Evolutionary conservation across 2,113 vertebrate genomes (phyloP).

Genomic region (Aramus guarauna): DNA sequence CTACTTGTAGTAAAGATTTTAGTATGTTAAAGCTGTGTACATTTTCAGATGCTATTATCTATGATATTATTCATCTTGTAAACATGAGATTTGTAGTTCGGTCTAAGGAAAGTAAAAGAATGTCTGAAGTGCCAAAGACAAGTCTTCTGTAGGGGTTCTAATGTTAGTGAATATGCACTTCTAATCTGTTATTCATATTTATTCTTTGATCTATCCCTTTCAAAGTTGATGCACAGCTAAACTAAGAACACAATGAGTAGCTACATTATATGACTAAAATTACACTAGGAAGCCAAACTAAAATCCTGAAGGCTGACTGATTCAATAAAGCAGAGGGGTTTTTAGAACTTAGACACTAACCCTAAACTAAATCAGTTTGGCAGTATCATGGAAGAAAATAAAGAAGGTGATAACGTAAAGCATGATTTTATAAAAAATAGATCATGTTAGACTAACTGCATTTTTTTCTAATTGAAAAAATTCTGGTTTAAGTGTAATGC

Average conservation of each 20-base stretch:
- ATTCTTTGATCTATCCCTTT: background rate
- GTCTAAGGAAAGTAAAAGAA: background rate
- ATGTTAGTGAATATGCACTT: background rate
- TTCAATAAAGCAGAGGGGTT: background rate
- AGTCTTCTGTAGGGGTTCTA: background rate
- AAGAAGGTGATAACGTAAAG: background rate
- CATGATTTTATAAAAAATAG: background rate
- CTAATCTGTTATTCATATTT: background rate
- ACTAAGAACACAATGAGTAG: background rate
- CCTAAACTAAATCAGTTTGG: conserved; percentile 55
- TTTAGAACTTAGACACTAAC: background rate
- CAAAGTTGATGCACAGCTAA: background rate
- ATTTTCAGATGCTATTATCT: background rate
- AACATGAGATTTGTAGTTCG: background rate
- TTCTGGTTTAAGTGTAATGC: background rate
- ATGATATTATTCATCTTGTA: background rate
- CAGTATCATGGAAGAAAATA: conserved; percentile 1
- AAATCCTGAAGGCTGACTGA: conserved; percentile 3
- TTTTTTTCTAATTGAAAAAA: background rate
- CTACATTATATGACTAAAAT: background rate
- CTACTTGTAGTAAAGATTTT: background rate
- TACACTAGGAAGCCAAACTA: background rate
- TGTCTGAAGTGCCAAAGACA: background rate
- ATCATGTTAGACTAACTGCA: background rate
- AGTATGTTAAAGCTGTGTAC: background rate